Evolutionary conservation across 2,888 invertebrate species (phyloP).

Genomic region (Scrobipalpa atriplicella): DNA sequence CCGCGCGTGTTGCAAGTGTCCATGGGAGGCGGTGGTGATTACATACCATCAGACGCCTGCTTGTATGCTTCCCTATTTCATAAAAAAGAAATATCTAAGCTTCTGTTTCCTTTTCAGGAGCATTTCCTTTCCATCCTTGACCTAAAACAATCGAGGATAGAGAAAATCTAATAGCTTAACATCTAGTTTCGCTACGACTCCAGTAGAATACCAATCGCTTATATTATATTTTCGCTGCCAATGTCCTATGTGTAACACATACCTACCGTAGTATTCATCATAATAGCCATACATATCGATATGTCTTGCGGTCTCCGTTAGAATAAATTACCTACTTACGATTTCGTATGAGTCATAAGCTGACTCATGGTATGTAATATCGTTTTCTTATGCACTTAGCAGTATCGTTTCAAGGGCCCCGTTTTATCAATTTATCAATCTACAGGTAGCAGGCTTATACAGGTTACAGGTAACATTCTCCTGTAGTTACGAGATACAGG

Average conservation of each 20-base stretch:
- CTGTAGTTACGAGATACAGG: too few species aligned
- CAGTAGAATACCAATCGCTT: neutral
- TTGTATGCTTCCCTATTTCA: too few species aligned
- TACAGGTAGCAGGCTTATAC: too few species aligned
- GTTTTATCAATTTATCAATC: too few species aligned
- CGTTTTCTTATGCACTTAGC: neutral
- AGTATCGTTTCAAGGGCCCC: neutral
- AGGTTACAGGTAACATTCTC: too few species aligned
- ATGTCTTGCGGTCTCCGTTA: conserved; percentile 14
- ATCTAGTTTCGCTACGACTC: neutral
- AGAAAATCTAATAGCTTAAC: neutral
- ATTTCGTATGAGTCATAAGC: neutral
- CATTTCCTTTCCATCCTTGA: neutral
- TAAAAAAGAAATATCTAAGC: too few species aligned
- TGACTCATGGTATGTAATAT: neutral
- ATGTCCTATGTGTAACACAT: conserved; percentile 5
- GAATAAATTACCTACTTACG: conserved; percentile 7
- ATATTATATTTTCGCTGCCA: too few species aligned
- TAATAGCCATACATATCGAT: conserved; percentile 10
- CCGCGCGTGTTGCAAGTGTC: too few species aligned
- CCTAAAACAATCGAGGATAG: neutral
- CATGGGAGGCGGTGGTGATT: too few species aligned
- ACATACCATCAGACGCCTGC: too few species aligned
- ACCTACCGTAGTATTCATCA: neutral
- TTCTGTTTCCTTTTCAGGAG: too few species aligned